A percentile compares a stretch with the other conserved stretches of the same genome.
phyloP scores from a whole-genome alignment of 1,140 invertebrate species.

The Maniola jurtina region DNA sequence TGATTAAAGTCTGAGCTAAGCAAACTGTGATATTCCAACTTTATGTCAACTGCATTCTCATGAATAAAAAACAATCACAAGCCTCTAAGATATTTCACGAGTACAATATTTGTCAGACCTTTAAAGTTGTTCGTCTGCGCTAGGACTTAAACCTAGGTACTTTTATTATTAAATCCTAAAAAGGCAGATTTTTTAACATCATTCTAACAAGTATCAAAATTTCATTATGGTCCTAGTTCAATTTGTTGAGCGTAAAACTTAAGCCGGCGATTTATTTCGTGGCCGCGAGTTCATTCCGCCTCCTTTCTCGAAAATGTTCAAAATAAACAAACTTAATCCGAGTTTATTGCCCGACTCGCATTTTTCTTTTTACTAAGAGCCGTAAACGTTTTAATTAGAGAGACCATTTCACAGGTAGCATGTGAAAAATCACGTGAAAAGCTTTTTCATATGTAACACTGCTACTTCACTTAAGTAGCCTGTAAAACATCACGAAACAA shows the following conservation, averaged over 20 bases:
- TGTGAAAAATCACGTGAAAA: too few species aligned
- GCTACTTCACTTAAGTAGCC: too few species aligned
- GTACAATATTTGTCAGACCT: too few species aligned
- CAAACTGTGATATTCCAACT: too few species aligned
- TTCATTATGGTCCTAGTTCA: conserved; percentile 4
- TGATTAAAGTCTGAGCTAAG: too few species aligned
- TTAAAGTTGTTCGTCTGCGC: not conserved
- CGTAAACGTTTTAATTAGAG: not conserved
- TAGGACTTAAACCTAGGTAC: not conserved
- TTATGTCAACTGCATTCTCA: too few species aligned
- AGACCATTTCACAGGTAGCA: too few species aligned
- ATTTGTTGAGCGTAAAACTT: conserved; percentile 4
- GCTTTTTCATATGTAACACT: too few species aligned
- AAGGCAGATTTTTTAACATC: not conserved
- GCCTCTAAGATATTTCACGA: too few species aligned
- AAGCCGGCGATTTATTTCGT: conserved; percentile 10
- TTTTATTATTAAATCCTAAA: not conserved
- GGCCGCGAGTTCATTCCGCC: not conserved
- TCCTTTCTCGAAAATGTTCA: conserved; percentile 1
- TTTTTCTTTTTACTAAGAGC: conserved; percentile 7
- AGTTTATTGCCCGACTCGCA: conserved; percentile 6
- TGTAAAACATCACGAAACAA: too few species aligned
- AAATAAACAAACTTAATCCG: conserved; percentile 14
- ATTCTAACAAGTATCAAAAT: conserved; percentile 4
- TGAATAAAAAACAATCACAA: too few species aligned